These are phyloP conservation scores for Pempheris klunzingeri DNA, from an alignment of 2,797 vertebrate species.

Conservation along the genomic window DNA sequence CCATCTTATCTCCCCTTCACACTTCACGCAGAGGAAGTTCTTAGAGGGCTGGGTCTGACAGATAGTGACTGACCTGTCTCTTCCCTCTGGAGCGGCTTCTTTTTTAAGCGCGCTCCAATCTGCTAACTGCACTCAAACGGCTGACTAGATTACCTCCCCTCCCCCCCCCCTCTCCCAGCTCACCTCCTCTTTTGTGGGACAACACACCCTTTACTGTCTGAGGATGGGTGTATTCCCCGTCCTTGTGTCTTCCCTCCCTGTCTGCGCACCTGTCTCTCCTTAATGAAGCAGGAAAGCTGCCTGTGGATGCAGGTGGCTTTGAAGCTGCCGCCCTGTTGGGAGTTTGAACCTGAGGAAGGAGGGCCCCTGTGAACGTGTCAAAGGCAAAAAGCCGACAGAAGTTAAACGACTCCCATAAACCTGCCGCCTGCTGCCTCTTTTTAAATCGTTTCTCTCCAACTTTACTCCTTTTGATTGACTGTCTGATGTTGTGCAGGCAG, in stretches of 20 bases:
- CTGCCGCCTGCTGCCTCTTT: slow-evolving; percentile 29
- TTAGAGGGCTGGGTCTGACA: slow-evolving; percentile 64
- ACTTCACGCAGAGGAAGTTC: slow-evolving; percentile 70
- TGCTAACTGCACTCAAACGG: slow-evolving; percentile 41
- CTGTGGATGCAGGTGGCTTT: slow-evolving; percentile 57
- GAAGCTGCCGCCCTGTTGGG: slow-evolving; percentile 52
- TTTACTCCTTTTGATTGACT: slow-evolving; percentile 46
- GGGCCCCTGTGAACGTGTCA: slow-evolving; percentile 39
- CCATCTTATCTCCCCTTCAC: slow-evolving; percentile 71
- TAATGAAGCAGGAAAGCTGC: slow-evolving; percentile 66
- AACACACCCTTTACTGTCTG: slow-evolving; percentile 15
- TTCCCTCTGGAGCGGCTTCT: slow-evolving; percentile 50
- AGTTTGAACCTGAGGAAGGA: slow-evolving; percentile 46
- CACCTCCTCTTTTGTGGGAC: not conserved
- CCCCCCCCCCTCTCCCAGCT: not conserved
- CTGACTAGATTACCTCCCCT: slow-evolving; percentile 42
- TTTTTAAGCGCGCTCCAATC: slow-evolving; percentile 44
- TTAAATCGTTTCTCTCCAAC: slow-evolving; percentile 28
- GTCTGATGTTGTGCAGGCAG: slow-evolving; percentile 54
- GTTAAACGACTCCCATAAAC: slow-evolving; percentile 53
- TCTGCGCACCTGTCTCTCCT: slow-evolving; percentile 61
- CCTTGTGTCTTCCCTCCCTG: not conserved
- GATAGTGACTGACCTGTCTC: slow-evolving; percentile 70
- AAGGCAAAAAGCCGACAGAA: slow-evolving; percentile 56
- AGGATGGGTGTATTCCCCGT: slow-evolving; percentile 11